Evolutionary conservation across 2,888 invertebrate species (phyloP), one percentile per base, ranked within the genome.

Genomic region (Xylota sylvarum): DNA sequence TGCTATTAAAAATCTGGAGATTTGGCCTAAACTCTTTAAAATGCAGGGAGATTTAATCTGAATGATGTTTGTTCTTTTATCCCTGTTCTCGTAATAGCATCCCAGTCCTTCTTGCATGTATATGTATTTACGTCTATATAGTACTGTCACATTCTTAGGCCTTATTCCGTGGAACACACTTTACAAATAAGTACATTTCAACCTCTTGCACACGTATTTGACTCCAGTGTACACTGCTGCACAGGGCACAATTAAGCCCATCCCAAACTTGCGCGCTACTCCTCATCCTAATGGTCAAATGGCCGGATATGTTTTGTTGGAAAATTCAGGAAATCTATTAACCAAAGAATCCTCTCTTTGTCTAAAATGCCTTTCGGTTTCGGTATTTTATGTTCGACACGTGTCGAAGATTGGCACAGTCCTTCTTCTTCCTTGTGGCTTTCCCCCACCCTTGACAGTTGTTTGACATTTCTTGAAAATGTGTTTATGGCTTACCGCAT

Each of bases 301-400:
- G 60, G 55, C 81, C 81, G 85, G 85, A 85, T 76, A 55, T 76
- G 69, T 76, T 80, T 60, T 37, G 35, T 70, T 62, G 46, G 72
- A 65, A 76, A 72, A 65, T 62, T 77, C 86, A 77, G 86, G 86
- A 86, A 86, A 86, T 81, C 77, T 86, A 77, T 81, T 77, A 81
- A 86, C 67, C 77, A 72, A 86, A 65, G 58, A 81, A 60, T 46
- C 60, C 60, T 17, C 78, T 62, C 40, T 43, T 12, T 43, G 35
- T 9, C n/a, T 19, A 23, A 14, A 62, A 43, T 23, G n/a, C 60
- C 37, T 35, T 19, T 5, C 37, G 27, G 9, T 30, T 19, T 30
- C 30, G 64, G 5, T 46, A 62, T 86, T 86, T 77, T 69, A 86
- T 81, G 77, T 73, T 77, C 43, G 86, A 56, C 86, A 86, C 86